Percentiles rank a stretch among this genome's conserved stretches.
These are phyloP conservation scores for Ovibos moschatus DNA, from an alignment of 2,113 vertebrate genomes.

Conservation along the genomic window DNA sequence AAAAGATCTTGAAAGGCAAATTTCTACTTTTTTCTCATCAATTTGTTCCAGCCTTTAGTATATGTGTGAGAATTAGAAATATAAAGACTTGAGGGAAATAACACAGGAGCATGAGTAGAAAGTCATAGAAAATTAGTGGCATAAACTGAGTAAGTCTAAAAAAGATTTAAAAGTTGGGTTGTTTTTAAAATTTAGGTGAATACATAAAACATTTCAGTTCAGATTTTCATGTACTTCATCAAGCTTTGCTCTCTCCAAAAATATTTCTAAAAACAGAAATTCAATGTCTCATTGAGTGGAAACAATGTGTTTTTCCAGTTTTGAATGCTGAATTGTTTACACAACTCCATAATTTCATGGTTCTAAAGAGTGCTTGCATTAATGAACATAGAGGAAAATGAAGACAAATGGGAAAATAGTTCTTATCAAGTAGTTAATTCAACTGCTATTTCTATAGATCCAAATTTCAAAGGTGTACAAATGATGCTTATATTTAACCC, in stretches of 20 bases:
- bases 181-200: neutral
- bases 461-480: neutral
- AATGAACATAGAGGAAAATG: neutral
- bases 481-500: slow-evolving; percentile 25
- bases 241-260: neutral
- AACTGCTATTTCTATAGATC: neutral
- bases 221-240: neutral
- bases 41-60: neutral
- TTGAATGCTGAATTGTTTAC: neutral
- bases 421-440: slow-evolving; percentile 18
- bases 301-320: neutral
- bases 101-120: neutral
- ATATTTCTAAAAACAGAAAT: slow-evolving; percentile 29
- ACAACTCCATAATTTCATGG: neutral
- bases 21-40: neutral
- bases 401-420: neutral
- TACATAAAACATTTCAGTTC: neutral
- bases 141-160: slow-evolving; percentile 1
- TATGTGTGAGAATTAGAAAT: neutral
- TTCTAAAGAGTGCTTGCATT: slow-evolving; percentile 30
- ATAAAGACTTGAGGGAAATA: neutral
- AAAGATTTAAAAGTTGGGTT: neutral
- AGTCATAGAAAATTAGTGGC: neutral
- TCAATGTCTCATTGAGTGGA: neutral
- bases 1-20: neutral